These are phyloP conservation scores for Smittia aterrima DNA, from an alignment of 2,888 invertebrate genomes.

Conservation along the genomic window DNA sequence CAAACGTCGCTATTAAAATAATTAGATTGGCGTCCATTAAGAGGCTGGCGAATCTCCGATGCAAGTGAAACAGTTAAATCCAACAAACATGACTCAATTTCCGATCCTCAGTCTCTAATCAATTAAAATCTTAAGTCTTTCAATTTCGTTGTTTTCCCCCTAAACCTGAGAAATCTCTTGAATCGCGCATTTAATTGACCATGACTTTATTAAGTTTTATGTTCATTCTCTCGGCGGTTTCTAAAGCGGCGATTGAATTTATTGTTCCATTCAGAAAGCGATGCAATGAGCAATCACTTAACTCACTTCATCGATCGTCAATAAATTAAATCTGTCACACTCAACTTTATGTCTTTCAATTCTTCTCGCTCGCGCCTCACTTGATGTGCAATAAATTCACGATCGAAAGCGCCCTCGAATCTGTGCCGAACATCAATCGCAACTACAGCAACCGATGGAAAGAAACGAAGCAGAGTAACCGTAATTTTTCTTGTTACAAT, in stretches of 20 bases:
- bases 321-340: not conserved
- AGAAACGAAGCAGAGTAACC: not conserved
- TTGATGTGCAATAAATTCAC: conserved; percentile 13
- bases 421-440: not conserved
- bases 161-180: not conserved
- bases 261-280: not conserved
- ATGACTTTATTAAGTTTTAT: conserved; percentile 13
- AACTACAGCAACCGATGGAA: not conserved
- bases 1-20: conserved; percentile 21
- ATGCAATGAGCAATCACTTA: not conserved
- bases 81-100: not conserved
- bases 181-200: not conserved
- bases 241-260: not conserved
- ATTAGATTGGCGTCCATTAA: conserved; percentile 31
- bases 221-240: not conserved
- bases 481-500: not conserved
- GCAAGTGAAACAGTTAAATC: conserved; percentile 5
- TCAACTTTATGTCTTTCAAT: not conserved
- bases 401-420: not conserved
- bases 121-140: not conserved
- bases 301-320: not conserved
- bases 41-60: not conserved
- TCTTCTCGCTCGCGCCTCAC: not conserved
- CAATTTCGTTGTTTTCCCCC: not conserved
- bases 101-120: not conserved